Evolutionary conservation across 2,797 vertebrate genomes (phyloP).

Genomic region (Coregonus suidteri): DNA sequence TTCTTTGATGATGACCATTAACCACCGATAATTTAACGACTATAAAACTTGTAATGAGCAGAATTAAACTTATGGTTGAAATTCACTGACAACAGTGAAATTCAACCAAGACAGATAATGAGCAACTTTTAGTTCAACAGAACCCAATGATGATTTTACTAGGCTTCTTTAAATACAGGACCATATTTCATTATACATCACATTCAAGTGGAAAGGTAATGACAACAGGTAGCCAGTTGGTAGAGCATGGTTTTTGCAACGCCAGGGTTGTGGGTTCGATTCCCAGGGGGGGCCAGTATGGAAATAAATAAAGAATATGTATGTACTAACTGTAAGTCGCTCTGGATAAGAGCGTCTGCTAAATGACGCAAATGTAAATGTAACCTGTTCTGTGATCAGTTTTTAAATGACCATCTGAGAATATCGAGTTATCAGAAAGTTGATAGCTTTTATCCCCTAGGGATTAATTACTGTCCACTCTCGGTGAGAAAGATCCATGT

Average conservation of each 20-base stretch:
- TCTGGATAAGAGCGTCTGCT: too few relatives aligned
- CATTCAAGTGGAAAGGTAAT: background rate
- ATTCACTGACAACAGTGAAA: constrained; percentile 43
- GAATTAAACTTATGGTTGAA: constrained; percentile 42
- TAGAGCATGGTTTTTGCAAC: too few relatives aligned
- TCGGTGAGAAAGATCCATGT: background rate
- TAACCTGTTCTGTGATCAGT: background rate
- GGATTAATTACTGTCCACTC: background rate
- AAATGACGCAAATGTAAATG: too few relatives aligned
- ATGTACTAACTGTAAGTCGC: too few relatives aligned
- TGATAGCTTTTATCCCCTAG: background rate
- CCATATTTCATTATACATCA: constrained; percentile 3
- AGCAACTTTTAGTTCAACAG: background rate
- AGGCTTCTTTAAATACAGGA: background rate
- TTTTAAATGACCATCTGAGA: background rate
- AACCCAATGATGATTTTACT: constrained; percentile 4
- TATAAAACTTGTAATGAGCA: constrained; percentile 22
- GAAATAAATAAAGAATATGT: too few relatives aligned
- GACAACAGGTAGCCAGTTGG: too few relatives aligned
- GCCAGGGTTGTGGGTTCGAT: too few relatives aligned
- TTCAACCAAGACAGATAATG: background rate
- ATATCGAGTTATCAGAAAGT: background rate
- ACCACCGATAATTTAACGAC: constrained; percentile 39
- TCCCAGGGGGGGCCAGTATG: too few relatives aligned
- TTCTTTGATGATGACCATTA: constrained; percentile 28